Conservation (phyloP, 1,140 invertebrate genomes). For the Pentalonia nigronervosa region DNA sequence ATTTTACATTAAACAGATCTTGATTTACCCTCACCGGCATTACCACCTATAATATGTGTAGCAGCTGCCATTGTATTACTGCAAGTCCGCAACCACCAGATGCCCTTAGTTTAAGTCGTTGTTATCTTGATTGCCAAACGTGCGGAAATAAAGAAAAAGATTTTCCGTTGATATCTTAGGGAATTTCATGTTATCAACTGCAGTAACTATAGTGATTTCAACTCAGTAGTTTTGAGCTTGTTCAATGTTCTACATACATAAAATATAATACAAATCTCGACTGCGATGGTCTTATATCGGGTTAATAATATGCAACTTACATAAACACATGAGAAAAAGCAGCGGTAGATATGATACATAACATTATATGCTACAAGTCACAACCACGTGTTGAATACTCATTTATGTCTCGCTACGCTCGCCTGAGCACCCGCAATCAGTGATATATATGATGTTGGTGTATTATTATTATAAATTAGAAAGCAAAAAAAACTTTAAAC, state of each 20-base stretch:
- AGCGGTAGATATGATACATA: not conserved
- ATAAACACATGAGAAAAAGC: not conserved
- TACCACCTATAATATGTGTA: not conserved
- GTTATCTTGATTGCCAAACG: not conserved
- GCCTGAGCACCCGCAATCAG: not conserved
- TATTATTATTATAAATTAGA: not conserved
- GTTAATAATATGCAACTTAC: not conserved
- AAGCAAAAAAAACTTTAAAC: not conserved
- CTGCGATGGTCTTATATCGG: not conserved
- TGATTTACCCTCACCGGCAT: not conserved
- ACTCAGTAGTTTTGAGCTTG: not conserved
- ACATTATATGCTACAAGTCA: not conserved
- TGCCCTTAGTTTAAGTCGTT: not conserved
- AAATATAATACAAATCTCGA: not conserved
- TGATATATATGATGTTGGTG: not conserved
- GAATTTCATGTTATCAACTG: not conserved
- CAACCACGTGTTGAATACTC: not conserved
- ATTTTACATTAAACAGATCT: not conserved
- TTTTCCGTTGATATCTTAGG: not conserved
- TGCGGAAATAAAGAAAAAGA: not conserved
- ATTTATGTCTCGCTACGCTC: not conserved
- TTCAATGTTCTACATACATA: not conserved
- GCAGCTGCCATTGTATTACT: not conserved
- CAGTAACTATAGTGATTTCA: not conserved
- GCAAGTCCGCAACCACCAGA: not conserved